Base-by-base conservation (phyloP, 2,113 vertebrate genomes). In the Calypte anna region DNA sequence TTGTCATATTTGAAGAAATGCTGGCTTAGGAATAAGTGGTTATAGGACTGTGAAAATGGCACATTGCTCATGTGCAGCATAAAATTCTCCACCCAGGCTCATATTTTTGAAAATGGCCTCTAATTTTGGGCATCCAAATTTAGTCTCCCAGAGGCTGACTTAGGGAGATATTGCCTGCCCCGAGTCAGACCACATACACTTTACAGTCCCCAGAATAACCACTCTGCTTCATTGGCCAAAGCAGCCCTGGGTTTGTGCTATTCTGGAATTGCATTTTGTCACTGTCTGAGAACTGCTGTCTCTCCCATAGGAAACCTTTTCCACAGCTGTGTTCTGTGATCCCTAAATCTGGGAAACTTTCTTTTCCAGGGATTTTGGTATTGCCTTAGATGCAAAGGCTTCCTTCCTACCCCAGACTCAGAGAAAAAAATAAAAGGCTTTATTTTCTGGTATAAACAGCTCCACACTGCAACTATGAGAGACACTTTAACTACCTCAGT, bases 111-210 rank as follows among this genome's bases (percentile, higher is more conserved):
- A 90, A 75, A n/a, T 0, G 30, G 36, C 50, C 80, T 96, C 82
- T 96, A 94, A 97, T 96, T 94, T 88, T 66, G 82, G 57, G 30
- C 81, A 53, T 90, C 91, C 69, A 86, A 62, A 95, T 91, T 93
- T 95, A 96, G 86, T 46, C 18, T 68, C 50, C 27, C 3, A 2
- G 66, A 82, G 36, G 20, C 48, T 82, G 78, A 50, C 51, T 88
- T 93, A 33, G 61, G 55, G 57, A 81, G 87, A 25, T 78, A 51
- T 10, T 67, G 86, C 66, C 67, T 86, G 80, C 25, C 36, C 76
- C 0, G 2, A 27, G 50, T 78, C 79, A 70, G 48, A 81, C 40
- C 1, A 1, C 57, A 31, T 67, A 51, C 38, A 44, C 44, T 76
- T 90, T 84, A 74, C 1, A 11, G 66, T 81, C 57, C 80, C 82